Percentiles rank a stretch among this genome's conserved stretches.
phyloP scores from a whole-genome alignment of 2,797 vertebrate genomes.

The Danio jaintianensis region DNA sequence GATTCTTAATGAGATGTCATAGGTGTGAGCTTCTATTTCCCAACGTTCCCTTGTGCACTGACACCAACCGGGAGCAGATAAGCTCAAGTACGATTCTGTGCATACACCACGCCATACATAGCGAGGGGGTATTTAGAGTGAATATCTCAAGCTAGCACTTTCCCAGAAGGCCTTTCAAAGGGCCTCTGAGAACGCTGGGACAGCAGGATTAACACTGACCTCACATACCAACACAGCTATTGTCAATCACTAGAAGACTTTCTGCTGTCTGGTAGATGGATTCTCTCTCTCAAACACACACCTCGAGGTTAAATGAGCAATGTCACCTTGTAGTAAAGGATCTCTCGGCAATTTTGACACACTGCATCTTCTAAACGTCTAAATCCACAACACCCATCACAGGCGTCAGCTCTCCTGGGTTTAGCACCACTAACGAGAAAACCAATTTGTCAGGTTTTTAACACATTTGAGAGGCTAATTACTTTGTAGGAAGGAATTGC shows the following conservation, averaged over 20 bases:
- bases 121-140: conserved; percentile 8
- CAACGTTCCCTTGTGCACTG: conserved; percentile 29
- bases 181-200: conserved; percentile 50
- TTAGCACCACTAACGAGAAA: conserved; percentile 48
- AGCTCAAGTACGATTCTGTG: neutral
- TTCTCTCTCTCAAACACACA: conserved; percentile 19
- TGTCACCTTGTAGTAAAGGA: conserved; percentile 44
- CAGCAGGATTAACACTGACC: conserved; percentile 49
- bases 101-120: neutral
- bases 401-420: conserved; percentile 16
- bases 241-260: conserved; percentile 53
- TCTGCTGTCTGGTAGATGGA: conserved; percentile 4
- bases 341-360: conserved; percentile 4
- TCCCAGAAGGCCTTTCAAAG: conserved; percentile 44
- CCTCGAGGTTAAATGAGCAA: conserved; percentile 18
- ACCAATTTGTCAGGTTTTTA: conserved; percentile 57
- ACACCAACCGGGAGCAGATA: conserved; percentile 23
- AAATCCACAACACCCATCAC: conserved; percentile 33
- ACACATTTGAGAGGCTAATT: conserved; percentile 58
- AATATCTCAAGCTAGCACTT: conserved; percentile 43
- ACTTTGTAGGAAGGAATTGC: conserved; percentile 36
- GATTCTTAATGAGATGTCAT: conserved; percentile 61
- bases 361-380: conserved; percentile 14
- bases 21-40: conserved; percentile 54
- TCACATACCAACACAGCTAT: conserved; percentile 26